These are phyloP conservation scores for Eublepharis macularius DNA, from an alignment of 2,113 vertebrate genomes.

Conservation along the genomic window DNA sequence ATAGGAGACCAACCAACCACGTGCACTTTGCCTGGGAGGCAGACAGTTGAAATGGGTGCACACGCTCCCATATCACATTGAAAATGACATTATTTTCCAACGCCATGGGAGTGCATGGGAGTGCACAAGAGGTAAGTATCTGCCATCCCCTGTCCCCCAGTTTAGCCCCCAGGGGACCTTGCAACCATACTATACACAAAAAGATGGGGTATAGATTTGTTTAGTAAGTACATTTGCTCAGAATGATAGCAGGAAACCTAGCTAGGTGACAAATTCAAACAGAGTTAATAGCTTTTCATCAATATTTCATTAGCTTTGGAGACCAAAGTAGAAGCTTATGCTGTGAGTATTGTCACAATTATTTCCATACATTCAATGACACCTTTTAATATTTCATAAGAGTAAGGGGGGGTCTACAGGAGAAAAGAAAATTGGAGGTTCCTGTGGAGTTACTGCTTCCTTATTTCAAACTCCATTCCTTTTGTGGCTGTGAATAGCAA, in stretches of 20 bases:
- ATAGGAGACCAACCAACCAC: too few species aligned
- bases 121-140: too few species aligned
- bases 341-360: neutral
- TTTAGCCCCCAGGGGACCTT: too few species aligned
- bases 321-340: neutral
- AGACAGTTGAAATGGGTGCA: too few species aligned
- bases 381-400: slow-evolving; percentile 4
- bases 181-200: too few species aligned
- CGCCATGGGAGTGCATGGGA: too few species aligned
- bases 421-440: slow-evolving; percentile 21
- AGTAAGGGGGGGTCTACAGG: neutral
- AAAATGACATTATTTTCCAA: too few species aligned
- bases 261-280: neutral
- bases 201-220: too few species aligned
- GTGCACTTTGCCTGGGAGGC: too few species aligned
- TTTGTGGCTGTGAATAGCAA: slow-evolving; percentile 4
- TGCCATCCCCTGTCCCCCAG: too few species aligned
- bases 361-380: neutral
- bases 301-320: slow-evolving; percentile 14
- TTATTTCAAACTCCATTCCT: neutral
- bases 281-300: slow-evolving; percentile 6
- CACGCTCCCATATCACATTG: too few species aligned
- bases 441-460: neutral
- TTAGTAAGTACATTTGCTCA: neutral
- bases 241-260: neutral